These are phyloP conservation scores for Neoniphon sammara DNA, from an alignment of 2,797 vertebrate species.

Conservation along the genomic window DNA sequence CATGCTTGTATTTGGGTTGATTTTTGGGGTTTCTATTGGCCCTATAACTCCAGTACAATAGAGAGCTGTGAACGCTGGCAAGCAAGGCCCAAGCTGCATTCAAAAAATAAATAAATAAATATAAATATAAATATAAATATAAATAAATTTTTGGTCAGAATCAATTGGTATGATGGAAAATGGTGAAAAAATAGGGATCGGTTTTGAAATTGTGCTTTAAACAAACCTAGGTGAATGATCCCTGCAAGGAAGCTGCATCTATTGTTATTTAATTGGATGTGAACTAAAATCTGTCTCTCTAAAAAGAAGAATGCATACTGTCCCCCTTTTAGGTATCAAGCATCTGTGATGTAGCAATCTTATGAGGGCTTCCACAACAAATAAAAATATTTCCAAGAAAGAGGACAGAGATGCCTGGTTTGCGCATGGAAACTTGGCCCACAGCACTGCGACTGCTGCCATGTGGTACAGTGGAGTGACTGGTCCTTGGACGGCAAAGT, in stretches of 20 bases:
- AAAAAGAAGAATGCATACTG: slow-evolving; percentile 37
- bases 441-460: slow-evolving; percentile 66
- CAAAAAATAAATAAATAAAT: no score
- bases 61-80: slow-evolving; percentile 7
- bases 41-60: neutral
- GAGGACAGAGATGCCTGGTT: slow-evolving; percentile 67
- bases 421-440: slow-evolving; percentile 78
- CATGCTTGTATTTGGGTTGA: no score
- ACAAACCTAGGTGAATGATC: slow-evolving; percentile 39
- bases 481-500: slow-evolving; percentile 77
- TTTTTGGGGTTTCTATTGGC: no score
- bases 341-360: slow-evolving; percentile 61
- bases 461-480: slow-evolving; percentile 67
- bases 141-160: slow-evolving; percentile 18
- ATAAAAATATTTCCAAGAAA: slow-evolving; percentile 68
- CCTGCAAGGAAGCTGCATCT: slow-evolving; percentile 32
- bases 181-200: neutral
- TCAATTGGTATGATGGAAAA: slow-evolving; percentile 18
- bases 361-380: slow-evolving; percentile 47
- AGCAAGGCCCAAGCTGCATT: neutral
- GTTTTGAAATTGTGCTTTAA: slow-evolving; percentile 2
- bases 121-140: no score
- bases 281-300: slow-evolving; percentile 22
- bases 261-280: slow-evolving; percentile 25
- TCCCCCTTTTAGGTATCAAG: slow-evolving; percentile 46